Evolutionary conservation across 2,113 vertebrate genomes (phyloP), one percentile per base, ranked within the genome.

Genomic region (Solea senegalensis): DNA sequence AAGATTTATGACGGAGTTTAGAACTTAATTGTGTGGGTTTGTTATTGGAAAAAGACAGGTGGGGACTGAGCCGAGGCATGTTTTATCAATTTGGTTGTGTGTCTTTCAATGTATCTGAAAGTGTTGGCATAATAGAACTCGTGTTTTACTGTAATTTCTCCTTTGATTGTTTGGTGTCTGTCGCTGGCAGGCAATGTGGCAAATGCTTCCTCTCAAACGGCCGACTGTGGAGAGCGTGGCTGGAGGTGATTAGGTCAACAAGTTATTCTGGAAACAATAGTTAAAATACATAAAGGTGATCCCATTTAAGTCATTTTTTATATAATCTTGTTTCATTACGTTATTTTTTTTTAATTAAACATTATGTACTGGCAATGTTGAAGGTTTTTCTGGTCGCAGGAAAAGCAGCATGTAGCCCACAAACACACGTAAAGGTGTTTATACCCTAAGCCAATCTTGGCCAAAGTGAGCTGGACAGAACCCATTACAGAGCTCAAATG

Each of bases 11-110:
- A 52, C 62, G 14, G 75, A 89, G 85, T 88, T 91, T 86, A 88
- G 73, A 83, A 87, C 74, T 86, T 90, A 91, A 92, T 92, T 92
- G 87, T 88, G 76, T n/a, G 26, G 69, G 44, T 89, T 90, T 91
- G 84, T 92, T 91, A 89, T 86, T 89, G 82, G 83, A 85, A 86
- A 88, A 82, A 91, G 86, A 88, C 87, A 90, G 85, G 86, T 93
- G 88, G 80, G 77, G 81, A 84, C 88, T 77, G 65, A 83, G 89
- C 76, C 46, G 71, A 86, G 81, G 65, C 88, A 90, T 89, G 91
- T 89, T 92, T 87, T 88, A 80, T 91, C 86, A 86, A 74, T 89
- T 75, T 89, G 70, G 62, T 66, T 81, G 39, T 65, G 61, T 71
- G 56, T 90, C 72, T 81, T 79, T 68, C 61, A 56, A 63, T 79